Percentiles rank a stretch among this genome's conserved stretches.
Conservation (phyloP, 2,797 vertebrate genomes). For the Pteropus rufus region DNA sequence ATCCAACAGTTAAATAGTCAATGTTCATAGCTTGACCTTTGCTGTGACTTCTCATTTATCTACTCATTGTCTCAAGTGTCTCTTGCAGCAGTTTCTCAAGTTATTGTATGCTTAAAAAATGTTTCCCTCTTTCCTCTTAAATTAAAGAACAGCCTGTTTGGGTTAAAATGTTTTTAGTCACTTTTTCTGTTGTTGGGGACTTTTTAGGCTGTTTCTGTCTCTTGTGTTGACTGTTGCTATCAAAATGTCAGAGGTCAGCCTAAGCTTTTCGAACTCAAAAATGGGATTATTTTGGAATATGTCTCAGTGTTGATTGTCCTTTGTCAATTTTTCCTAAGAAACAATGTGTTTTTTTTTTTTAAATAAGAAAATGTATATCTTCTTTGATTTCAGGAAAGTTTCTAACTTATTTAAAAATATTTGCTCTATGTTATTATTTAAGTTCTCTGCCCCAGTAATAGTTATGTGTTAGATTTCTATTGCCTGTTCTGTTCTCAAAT, state of each 20-base stretch:
- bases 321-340: neutral
- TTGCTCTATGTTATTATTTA: neutral
- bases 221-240: neutral
- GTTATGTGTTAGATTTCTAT: neutral
- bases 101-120: neutral
- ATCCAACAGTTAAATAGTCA: too few species aligned
- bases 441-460: neutral
- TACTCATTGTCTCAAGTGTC: neutral
- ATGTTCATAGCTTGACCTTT: neutral
- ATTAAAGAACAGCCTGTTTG: neutral
- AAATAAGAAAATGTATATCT: neutral
- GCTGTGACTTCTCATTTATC: neutral
- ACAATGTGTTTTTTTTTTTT: neutral
- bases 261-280: too few species aligned
- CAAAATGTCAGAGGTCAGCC: neutral
- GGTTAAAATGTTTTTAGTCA: neutral
- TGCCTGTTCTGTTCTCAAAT: neutral
- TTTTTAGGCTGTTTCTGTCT: neutral
- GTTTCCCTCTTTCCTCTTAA: neutral
- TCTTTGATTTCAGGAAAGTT: neutral
- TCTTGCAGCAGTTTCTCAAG: neutral
- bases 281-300: neutral
- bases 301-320: neutral
- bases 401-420: neutral
- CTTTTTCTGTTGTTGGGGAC: neutral